These are phyloP conservation scores for Pangasius djambal DNA, from an alignment of 2,797 vertebrate genomes.

Conservation along the genomic window DNA sequence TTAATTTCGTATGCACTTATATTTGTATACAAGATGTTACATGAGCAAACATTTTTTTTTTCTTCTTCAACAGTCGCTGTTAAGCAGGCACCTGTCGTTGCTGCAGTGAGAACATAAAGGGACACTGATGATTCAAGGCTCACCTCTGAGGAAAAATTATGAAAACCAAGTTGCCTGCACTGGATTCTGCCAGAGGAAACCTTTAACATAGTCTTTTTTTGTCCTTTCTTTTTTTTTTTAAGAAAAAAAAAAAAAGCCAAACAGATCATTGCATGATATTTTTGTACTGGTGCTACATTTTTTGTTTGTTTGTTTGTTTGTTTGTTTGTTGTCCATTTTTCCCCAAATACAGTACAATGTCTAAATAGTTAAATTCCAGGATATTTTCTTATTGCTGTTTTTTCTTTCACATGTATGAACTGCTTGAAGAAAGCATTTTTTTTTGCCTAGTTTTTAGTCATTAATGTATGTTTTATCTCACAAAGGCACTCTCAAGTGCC, in stretches of 20 bases:
- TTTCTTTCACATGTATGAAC: constrained; percentile 47
- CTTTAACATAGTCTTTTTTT: constrained; percentile 66
- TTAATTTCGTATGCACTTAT: neutral
- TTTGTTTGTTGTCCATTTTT: constrained; percentile 58
- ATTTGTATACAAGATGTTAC: neutral
- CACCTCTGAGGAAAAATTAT: constrained; percentile 75
- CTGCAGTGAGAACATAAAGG: constrained; percentile 80
- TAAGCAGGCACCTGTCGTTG: constrained; percentile 65
- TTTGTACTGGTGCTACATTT: constrained; percentile 86
- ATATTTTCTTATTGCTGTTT: constrained; percentile 55
- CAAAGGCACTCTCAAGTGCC: constrained; percentile 6
- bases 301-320: constrained; percentile 71
- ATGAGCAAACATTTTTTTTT: neutral
- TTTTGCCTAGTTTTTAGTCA: neutral
- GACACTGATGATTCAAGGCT: constrained; percentile 59
- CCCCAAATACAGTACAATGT: constrained; percentile 63
- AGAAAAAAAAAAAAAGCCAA: constrained; percentile 58
- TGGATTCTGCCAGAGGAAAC: constrained; percentile 79
- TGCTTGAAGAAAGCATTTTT: constrained; percentile 13
- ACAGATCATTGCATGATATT: constrained; percentile 78
- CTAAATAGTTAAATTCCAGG: constrained; percentile 65
- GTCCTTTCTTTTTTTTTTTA: neutral
- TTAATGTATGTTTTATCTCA: constrained; percentile 15
- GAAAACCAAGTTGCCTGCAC: constrained; percentile 82
- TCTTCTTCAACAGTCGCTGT: constrained; percentile 66